Evolutionary conservation across 2,888 invertebrate genomes (phyloP).

Genomic region (Harpagoxenus sublaevis): DNA sequence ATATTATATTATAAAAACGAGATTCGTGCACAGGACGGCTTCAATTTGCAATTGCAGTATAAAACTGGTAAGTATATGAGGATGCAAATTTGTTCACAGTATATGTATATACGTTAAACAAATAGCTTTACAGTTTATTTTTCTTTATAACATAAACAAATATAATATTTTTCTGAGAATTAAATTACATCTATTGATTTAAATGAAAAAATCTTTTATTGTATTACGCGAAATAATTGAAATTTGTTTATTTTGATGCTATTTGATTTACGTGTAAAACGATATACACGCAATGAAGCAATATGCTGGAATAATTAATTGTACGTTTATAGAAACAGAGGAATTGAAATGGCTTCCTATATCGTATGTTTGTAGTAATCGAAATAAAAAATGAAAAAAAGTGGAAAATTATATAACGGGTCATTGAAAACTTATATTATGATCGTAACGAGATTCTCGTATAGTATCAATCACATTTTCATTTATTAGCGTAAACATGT

Average conservation of each 20-base stretch:
- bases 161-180: neutral
- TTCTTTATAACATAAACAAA: neutral
- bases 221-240: neutral
- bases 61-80: neutral
- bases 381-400: neutral
- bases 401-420: neutral
- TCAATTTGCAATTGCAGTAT: neutral
- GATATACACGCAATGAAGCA: neutral
- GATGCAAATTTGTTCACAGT: neutral
- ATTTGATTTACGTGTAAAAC: conserved; percentile 20
- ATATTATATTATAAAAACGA: neutral
- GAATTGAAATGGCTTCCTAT: neutral
- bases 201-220: neutral
- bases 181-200: conserved; percentile 7
- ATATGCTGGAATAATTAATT: conserved; percentile 10
- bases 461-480: neutral
- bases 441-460: neutral
- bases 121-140: neutral
- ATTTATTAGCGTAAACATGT: neutral
- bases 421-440: conserved; percentile 7
- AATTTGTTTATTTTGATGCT: neutral
- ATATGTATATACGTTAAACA: neutral
- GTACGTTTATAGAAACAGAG: neutral
- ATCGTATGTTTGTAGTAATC: neutral
- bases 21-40: neutral